phyloP scores from a whole-genome alignment of 2,113 vertebrate genomes.

The Myotis lucifugus region DNA sequence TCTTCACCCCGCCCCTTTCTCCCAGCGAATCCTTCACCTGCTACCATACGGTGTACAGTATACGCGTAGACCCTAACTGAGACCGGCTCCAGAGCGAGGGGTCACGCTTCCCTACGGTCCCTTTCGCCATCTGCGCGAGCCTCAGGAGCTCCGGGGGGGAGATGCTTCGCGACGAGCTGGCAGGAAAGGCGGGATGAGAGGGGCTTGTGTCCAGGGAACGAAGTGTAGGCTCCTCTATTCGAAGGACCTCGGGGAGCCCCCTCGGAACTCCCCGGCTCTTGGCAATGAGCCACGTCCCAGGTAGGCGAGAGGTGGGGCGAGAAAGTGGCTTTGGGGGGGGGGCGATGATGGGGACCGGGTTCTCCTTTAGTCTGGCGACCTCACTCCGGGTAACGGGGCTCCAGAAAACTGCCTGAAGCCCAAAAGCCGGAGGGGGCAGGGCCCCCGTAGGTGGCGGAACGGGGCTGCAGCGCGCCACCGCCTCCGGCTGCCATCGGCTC shows the following conservation, averaged over 20 bases:
- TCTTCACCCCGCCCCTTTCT: constrained; percentile 44
- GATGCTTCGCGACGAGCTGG: not conserved
- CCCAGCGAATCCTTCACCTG: constrained; percentile 31
- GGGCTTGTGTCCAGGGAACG: not conserved
- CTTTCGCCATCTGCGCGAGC: not conserved
- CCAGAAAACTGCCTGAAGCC: not conserved
- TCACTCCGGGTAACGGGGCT: not conserved
- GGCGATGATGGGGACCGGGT: not conserved
- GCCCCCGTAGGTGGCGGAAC: not conserved
- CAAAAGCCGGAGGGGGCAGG: not conserved
- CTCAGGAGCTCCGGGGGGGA: not conserved
- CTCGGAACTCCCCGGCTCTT: not conserved
- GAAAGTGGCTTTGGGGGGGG: not conserved
- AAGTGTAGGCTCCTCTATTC: not conserved
- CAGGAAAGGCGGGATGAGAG: not conserved
- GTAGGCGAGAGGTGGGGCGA: accelerated
- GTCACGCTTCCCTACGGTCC: not conserved
- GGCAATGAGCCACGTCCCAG: not conserved
- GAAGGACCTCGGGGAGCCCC: constrained; percentile 59
- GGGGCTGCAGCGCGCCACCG: not conserved
- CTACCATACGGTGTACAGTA: constrained; percentile 66
- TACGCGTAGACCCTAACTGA: not conserved
- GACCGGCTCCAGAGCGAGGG: not conserved
- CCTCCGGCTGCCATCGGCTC: not conserved
- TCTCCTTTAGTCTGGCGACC: not conserved